These are phyloP conservation scores for Aptenodytes patagonicus DNA, from an alignment of 2,113 vertebrate genomes.

Conservation along the genomic window DNA sequence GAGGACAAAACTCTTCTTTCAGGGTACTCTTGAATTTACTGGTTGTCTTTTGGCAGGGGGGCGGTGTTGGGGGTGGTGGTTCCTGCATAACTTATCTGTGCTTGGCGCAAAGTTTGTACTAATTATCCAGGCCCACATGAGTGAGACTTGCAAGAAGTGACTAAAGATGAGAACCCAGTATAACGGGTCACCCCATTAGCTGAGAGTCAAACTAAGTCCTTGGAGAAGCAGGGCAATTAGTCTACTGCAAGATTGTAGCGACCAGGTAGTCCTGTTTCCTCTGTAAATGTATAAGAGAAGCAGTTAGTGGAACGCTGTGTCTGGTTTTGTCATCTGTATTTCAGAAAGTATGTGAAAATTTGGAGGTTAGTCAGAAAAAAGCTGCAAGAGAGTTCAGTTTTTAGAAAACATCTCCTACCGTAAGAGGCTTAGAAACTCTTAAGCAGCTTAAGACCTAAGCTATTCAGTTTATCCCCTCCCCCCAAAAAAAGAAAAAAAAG, in stretches of 20 bases:
- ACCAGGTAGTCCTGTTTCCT: neutral
- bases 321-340: neutral
- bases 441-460: conserved; percentile 43
- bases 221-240: neutral
- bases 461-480: neutral
- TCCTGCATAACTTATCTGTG: neutral
- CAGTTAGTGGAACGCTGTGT: neutral
- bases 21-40: neutral
- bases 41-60: neutral
- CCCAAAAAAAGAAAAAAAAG: neutral
- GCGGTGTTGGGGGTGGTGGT: rapidly evolving
- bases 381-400: neutral
- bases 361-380: neutral
- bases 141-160: neutral
- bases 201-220: neutral
- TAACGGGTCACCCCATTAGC: neutral
- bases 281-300: neutral
- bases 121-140: neutral
- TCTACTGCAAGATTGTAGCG: neutral
- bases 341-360: neutral
- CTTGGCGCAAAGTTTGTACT: neutral
- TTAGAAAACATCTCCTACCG: neutral
- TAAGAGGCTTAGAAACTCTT: conserved; percentile 43
- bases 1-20: neutral
- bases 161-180: neutral